Conservation (phyloP, 2,888 invertebrate genomes). For the Cecidostiba fungosa region DNA sequence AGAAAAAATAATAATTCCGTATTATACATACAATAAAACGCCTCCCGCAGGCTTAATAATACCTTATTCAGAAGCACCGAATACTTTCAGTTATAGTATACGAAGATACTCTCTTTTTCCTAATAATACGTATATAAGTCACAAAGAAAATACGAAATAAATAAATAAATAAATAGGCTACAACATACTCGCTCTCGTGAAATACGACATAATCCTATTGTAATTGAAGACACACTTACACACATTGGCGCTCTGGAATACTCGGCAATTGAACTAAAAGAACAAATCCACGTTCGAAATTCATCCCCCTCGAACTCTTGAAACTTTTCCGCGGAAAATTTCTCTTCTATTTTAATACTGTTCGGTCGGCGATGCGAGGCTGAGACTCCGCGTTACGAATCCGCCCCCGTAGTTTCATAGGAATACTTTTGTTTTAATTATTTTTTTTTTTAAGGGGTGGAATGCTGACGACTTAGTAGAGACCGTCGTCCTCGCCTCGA, state of each 20-base stretch:
- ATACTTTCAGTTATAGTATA: neutral
- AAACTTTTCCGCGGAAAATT: neutral
- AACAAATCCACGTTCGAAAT: neutral
- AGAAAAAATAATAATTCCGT: neutral
- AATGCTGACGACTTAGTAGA: slow-evolving; percentile 2
- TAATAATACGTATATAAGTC: neutral
- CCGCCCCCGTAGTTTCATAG: neutral
- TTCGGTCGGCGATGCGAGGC: slow-evolving; percentile 49
- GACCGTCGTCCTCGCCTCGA: slow-evolving; percentile 36
- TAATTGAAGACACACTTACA: neutral
- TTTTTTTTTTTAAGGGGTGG: neutral
- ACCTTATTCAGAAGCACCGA: neutral
- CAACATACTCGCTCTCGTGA: neutral
- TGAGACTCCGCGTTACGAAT: slow-evolving; percentile 5
- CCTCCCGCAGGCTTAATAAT: neutral
- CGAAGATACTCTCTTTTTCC: neutral
- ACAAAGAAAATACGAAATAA: neutral
- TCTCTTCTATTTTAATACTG: slow-evolving; percentile 57
- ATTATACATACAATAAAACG: neutral
- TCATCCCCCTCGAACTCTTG: neutral
- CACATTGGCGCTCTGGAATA: slow-evolving; percentile 36
- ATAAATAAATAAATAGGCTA: slow-evolving; percentile 11
- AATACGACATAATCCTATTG: slow-evolving; percentile 1
- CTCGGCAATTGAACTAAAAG: slow-evolving; percentile 31
- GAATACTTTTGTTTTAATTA: neutral